Evolutionary conservation across 2,113 vertebrate species (phyloP).

Genomic region (Gymnarchus niloticus): DNA sequence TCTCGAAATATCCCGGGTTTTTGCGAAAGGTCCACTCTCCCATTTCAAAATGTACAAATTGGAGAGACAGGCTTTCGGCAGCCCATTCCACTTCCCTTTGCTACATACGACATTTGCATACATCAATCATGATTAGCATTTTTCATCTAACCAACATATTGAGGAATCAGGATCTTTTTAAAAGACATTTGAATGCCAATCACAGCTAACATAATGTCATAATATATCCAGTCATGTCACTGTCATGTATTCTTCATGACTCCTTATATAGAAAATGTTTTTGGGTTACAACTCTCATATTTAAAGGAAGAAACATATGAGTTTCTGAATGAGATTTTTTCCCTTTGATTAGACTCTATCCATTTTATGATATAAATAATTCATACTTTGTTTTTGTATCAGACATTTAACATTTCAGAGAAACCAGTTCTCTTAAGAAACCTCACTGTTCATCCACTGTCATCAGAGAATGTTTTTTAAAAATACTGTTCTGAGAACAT

Average conservation of each 20-base stretch:
- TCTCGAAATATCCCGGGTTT: background rate
- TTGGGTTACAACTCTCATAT: background rate
- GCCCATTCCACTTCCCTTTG: background rate
- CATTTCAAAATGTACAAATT: background rate
- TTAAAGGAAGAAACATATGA: background rate
- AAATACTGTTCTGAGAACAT: constrained; percentile 6
- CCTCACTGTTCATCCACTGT: constrained; percentile 15
- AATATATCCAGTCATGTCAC: background rate
- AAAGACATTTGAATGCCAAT: background rate
- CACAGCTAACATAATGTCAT: background rate
- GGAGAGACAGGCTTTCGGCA: background rate
- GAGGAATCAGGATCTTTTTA: background rate
- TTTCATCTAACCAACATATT: background rate
- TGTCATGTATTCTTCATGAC: background rate
- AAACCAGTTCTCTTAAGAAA: constrained; percentile 26
- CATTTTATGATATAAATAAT: constrained; percentile 44
- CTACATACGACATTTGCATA: background rate
- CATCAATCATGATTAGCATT: background rate
- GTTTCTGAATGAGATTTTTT: background rate
- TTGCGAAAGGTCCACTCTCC: background rate
- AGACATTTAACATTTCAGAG: constrained; percentile 10
- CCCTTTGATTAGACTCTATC: constrained; percentile 44
- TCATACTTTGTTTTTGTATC: constrained; percentile 37
- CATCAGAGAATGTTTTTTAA: constrained; percentile 7
- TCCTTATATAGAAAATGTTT: background rate